Percentiles rank a stretch among this genome's conserved stretches.
These are phyloP conservation scores for Troides aeacus DNA, from an alignment of 2,888 invertebrate species.

Conservation along the genomic window DNA sequence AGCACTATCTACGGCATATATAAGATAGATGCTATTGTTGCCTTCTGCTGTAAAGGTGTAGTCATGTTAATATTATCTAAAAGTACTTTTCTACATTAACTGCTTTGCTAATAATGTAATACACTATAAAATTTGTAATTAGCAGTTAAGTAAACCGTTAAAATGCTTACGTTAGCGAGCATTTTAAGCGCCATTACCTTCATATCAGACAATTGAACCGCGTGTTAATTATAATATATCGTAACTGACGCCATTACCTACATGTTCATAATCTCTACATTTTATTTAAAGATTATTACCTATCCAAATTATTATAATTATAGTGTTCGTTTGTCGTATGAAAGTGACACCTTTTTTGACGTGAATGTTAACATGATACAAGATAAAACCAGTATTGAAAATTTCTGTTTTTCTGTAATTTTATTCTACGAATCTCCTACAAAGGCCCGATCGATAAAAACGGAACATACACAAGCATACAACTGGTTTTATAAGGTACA, in stretches of 20 bases:
- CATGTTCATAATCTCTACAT: neutral
- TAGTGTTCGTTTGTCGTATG: too few species aligned
- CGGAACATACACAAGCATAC: too few species aligned
- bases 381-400: too few species aligned
- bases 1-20: neutral
- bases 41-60: too few species aligned
- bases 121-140: constrained; percentile 9
- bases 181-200: neutral
- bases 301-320: too few species aligned
- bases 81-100: neutral
- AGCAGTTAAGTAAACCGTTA: constrained; percentile 7
- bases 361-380: too few species aligned
- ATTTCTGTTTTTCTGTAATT: too few species aligned
- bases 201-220: constrained; percentile 1
- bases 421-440: too few species aligned
- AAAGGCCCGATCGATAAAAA: too few species aligned
- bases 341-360: too few species aligned
- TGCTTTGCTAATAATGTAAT: neutral
- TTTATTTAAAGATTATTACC: neutral
- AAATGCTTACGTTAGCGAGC: constrained; percentile 3
- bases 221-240: neutral
- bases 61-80: neutral
- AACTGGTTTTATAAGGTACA: too few species aligned
- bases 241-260: neutral
- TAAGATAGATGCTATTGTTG: neutral